Evolutionary conservation across 2,888 invertebrate species (phyloP).

Genomic region (Ophioninae sp.): DNA sequence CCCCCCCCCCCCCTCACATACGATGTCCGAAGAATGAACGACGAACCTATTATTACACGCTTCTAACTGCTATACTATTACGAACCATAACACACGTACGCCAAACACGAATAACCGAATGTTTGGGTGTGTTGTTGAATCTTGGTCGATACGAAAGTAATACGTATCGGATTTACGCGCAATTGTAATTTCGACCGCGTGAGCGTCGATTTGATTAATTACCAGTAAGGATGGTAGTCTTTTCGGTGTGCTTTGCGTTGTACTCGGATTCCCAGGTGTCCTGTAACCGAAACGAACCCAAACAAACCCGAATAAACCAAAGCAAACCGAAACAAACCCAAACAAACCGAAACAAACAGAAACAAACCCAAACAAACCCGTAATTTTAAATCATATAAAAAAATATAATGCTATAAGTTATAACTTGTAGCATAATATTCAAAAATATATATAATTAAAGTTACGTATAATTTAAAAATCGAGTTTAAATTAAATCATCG

Average conservation of each 20-base stretch:
- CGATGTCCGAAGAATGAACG: slow-evolving; percentile 48
- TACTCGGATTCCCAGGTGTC: slow-evolving; percentile 41
- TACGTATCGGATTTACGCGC: slow-evolving; percentile 19
- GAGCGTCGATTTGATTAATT: slow-evolving; percentile 48
- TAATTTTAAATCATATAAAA: no score
- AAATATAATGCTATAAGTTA: no score
- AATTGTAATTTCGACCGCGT: slow-evolving; percentile 6
- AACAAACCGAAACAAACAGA: no score
- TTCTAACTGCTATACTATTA: slow-evolving; percentile 54
- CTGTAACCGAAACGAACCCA: no score
- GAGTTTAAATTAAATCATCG: no score
- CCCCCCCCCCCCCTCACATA: slow-evolving; percentile 32
- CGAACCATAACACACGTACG: slow-evolving; percentile 30
- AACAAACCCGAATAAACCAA: no score
- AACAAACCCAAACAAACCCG: no score
- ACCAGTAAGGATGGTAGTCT: slow-evolving; percentile 33
- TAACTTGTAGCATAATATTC: no score
- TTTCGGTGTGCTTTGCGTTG: slow-evolving; percentile 5
- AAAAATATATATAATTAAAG: no score
- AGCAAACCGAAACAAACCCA: no score
- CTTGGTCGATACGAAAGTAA: slow-evolving; percentile 27
- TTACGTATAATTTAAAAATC: no score
- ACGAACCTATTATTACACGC: slow-evolving; percentile 60
- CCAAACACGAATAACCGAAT: background rate
- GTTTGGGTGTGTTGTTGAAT: slow-evolving; percentile 8